Evolutionary conservation across 2,888 invertebrate genomes (phyloP), one percentile per base, ranked within the genome.

Genomic region (Mythimna vitellina): DNA sequence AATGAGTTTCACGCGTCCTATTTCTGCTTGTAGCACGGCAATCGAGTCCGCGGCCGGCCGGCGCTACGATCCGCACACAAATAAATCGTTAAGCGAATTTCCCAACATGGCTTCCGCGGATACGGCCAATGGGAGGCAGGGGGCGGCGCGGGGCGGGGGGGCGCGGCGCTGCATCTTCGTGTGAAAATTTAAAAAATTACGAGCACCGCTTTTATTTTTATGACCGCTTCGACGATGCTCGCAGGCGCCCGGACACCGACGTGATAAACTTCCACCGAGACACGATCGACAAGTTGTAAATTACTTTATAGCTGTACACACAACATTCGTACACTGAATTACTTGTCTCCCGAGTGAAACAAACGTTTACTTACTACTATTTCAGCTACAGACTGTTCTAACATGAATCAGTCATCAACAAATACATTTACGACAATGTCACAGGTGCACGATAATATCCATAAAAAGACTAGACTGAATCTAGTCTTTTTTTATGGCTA

Each of bases 31-130:
- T 89, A 86, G 87, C 89, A 89, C 88, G 88, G 89, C 86, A 88
- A 89, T 90, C 86, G 86, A 89, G 86, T 86, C 72, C 88, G 86
- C 90, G 89, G 84, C 88, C 88, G 88, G 85, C 83, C 84, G 83
- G 74, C 85, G 88, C 84, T 87, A 83, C 90, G 89, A 89, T 90
- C 89, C 89, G 92, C 90, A 91, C 91, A 93, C 91, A 92, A 94
- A 94, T 93, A 94, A 93, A 94, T 93, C 92, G 93, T 93, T 92
- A 91, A 92, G 92, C 90, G 92, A 93, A 92, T 94, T 94, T 93
- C 91, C 94, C 93, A 94, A 94, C 92, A 95, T 94, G 94, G 94
- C 94, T 93, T 92, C 94, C 93, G 88, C 89, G 90, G 87, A 87
- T 86, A 87, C 86, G 89, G 90, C 89, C 91, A 89, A 90, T 89